Conservation (phyloP, 1,140 invertebrate species). For the Grapholita molesta region DNA sequence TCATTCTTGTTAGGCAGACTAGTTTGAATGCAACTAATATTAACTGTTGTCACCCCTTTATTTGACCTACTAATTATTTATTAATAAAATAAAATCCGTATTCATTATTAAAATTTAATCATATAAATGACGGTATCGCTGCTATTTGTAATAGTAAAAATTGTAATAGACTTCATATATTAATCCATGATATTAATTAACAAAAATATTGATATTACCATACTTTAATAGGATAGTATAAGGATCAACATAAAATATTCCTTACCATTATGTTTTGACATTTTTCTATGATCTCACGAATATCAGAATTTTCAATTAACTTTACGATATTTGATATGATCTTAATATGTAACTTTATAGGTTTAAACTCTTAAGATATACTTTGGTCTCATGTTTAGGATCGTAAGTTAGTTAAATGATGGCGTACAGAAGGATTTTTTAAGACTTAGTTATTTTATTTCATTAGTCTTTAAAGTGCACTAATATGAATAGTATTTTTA, state of each 20-base stretch:
- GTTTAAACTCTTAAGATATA: neutral
- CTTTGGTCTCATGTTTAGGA: neutral
- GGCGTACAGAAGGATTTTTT: no score
- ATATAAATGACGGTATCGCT: neutral
- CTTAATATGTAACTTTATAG: constrained; percentile 2
- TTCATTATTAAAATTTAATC: no score
- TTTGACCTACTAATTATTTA: no score
- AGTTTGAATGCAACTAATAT: no score
- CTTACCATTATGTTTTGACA: neutral
- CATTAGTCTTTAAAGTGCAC: no score
- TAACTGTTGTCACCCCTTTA: no score
- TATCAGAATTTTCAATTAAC: constrained; percentile 6
- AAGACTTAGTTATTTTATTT: neutral
- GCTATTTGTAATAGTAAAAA: neutral
- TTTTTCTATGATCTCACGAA: neutral
- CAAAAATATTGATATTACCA: neutral
- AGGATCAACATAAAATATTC: neutral
- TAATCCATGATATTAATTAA: neutral
- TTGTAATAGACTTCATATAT: neutral
- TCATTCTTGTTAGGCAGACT: no score
- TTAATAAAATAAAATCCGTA: no score
- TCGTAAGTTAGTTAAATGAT: neutral
- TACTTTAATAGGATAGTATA: neutral
- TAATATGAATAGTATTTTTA: no score
- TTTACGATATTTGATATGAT: constrained; percentile 6